These are phyloP conservation scores for Pseudomyrmex sp. DNA, from an alignment of 1,140 invertebrate species.

Conservation along the genomic window DNA sequence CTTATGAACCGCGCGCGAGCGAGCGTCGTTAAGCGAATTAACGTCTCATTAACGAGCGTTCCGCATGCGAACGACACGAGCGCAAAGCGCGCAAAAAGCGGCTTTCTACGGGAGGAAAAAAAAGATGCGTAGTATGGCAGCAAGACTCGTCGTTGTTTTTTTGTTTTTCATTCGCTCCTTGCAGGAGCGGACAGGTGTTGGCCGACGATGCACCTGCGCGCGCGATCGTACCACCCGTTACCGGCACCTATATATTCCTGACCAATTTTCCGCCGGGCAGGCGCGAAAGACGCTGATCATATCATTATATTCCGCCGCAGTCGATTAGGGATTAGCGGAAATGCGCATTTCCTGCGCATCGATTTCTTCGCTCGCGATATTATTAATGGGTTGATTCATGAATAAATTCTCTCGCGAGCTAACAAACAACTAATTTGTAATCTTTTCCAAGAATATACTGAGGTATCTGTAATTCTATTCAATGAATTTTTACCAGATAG, in stretches of 20 bases:
- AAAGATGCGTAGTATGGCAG: constrained; percentile 21
- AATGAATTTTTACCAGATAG: no score
- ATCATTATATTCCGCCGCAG: constrained; percentile 43
- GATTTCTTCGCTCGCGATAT: constrained; percentile 1
- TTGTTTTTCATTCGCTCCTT: constrained; percentile 22
- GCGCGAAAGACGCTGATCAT: constrained; percentile 45
- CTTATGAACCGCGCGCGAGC: constrained; percentile 5
- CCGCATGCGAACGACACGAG: constrained; percentile 24
- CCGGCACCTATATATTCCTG: constrained; percentile 38
- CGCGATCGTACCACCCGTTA: constrained; percentile 25
- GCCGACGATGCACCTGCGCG: constrained; percentile 51
- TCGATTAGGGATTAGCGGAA: constrained; percentile 27
- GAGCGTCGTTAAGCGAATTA: constrained; percentile 48
- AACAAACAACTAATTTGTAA: no score
- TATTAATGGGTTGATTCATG: background rate
- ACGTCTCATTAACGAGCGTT: constrained; percentile 39
- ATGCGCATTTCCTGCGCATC: background rate
- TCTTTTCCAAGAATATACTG: no score
- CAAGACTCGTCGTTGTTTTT: constrained; percentile 7
- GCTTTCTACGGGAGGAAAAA: constrained; percentile 17
- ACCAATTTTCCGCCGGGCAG: constrained; percentile 53
- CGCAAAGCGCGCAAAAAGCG: background rate
- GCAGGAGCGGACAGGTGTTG: constrained; percentile 55
- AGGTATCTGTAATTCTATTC: no score
- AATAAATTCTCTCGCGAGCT: no score